These are phyloP conservation scores for Porphyrio hochstetteri DNA, from an alignment of 2,113 vertebrate genomes.

Conservation along the genomic window DNA sequence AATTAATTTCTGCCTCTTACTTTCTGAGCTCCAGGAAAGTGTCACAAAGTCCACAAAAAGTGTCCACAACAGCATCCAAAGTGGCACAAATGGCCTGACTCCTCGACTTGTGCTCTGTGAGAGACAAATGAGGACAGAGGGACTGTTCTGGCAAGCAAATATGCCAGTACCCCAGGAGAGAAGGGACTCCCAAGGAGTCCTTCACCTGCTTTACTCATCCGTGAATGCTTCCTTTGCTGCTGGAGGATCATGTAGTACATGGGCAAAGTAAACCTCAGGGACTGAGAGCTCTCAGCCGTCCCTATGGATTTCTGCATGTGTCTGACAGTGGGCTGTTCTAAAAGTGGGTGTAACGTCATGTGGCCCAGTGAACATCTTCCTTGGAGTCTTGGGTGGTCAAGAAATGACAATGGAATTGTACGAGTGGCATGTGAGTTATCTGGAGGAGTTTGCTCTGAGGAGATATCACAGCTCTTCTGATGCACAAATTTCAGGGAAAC, in stretches of 20 bases:
- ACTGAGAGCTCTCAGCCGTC: not conserved
- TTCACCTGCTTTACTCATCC: not conserved
- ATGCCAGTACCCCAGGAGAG: not conserved
- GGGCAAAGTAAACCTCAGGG: not conserved
- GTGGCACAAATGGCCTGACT: not conserved
- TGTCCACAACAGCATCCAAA: too few relatives aligned
- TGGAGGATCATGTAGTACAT: not conserved
- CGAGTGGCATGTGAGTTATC: not conserved
- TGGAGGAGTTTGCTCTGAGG: not conserved
- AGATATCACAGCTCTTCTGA: not conserved
- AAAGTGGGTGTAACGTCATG: fast-evolving
- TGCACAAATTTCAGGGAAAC: not conserved
- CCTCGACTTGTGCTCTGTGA: not conserved
- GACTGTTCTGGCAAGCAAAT: not conserved
- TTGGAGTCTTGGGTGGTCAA: not conserved
- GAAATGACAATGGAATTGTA: not conserved
- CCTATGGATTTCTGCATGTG: not conserved
- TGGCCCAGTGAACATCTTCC: not conserved
- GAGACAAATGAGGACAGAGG: not conserved
- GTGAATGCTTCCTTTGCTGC: not conserved
- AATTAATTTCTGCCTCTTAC: not conserved
- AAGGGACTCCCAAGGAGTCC: not conserved
- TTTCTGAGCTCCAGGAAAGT: not conserved
- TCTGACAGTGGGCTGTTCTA: not conserved
- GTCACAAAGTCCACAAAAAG: not conserved